Base-by-base conservation (phyloP, 2,113 vertebrate genomes). In the Dendrocopos noguchii region DNA sequence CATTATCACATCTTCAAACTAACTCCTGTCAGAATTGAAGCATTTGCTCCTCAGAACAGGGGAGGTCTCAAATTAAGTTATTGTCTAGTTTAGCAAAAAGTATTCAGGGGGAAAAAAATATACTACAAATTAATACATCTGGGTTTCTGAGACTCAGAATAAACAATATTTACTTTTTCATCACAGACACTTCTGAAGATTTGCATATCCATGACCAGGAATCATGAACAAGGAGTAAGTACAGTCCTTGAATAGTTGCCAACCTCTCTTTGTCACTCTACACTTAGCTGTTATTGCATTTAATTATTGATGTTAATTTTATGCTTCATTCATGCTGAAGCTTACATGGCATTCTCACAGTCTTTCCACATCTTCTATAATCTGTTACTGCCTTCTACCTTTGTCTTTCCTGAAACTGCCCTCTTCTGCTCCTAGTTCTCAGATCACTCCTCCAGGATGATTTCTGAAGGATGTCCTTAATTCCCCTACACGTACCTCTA, bases 211-310 rank as follows among this genome's bases (percentile, higher is more conserved):
- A 4, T 36, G 39, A 84, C 57, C 53, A 68, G 53, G 50, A 86
- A 84, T 55, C 55, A 86, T 96, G 94, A 90, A 78, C 72, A 89
- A 67, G 18, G 57, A 89, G 94, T 94, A 92, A 96, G 87, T 94
- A 84, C 39, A 50, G 8, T 29, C 36, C 6, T 56, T 64, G n/a
- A 67, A 65, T 28, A 9, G 75, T 67, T 91, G 20, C 53, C 67
- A 80, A 0, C 2, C 36, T 71, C 64, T 76, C 42, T 71, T 86
- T 84, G 42, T 17, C 21, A 34, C 33, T 53, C 44, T 42, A 7
- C 71, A 22, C 4, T 91, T 61, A 10, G 47, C 18, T 77, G 31
- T n/a, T 65, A 61, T 6, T 74, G 16, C 68, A 65, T 67, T 76
- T 80, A 27, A 39, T 73, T 89, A 59, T 24, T 73, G 27, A 82